Percentiles rank a stretch among this genome's conserved stretches.
phyloP scores from a whole-genome alignment of 2,888 invertebrate species.

The Pristionchus fissidentatus region DNA sequence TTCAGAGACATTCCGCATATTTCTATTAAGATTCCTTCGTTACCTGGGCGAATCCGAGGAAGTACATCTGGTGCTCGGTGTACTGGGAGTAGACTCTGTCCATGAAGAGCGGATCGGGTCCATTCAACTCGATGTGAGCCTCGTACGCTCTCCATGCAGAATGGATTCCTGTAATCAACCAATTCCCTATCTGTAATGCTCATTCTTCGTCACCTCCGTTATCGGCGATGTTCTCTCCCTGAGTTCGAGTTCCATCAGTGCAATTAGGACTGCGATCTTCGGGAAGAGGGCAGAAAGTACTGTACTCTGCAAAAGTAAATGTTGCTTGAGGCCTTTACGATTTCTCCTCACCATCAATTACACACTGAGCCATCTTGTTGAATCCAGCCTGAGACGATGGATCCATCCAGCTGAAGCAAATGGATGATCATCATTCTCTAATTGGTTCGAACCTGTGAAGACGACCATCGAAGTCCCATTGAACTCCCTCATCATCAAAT shows the following conservation, averaged over 20 bases:
- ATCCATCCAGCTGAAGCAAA: slow-evolving; percentile 64
- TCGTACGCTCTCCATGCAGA: slow-evolving; percentile 68
- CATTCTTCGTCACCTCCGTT: slow-evolving; percentile 76
- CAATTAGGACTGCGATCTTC: slow-evolving; percentile 60
- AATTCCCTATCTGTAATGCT: background rate
- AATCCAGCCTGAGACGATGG: slow-evolving; percentile 57
- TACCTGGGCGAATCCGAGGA: slow-evolving; percentile 69
- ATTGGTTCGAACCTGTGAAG: slow-evolving; percentile 53
- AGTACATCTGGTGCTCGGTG: slow-evolving; percentile 73
- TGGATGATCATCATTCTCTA: background rate
- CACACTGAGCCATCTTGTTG: slow-evolving; percentile 66
- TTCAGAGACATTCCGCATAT: background rate
- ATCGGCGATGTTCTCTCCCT: slow-evolving; percentile 80
- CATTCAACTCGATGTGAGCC: slow-evolving; percentile 60
- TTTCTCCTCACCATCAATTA: slow-evolving; percentile 52
- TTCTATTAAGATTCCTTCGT: background rate
- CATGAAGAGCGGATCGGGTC: slow-evolving; percentile 69
- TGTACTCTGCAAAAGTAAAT: slow-evolving; percentile 56
- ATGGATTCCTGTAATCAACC: slow-evolving; percentile 69
- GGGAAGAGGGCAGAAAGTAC: slow-evolving; percentile 63
- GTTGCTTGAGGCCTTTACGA: background rate
- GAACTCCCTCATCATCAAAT: slow-evolving; percentile 85
- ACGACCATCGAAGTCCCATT: slow-evolving; percentile 67
- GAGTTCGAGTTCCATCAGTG: slow-evolving; percentile 79
- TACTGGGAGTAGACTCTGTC: slow-evolving; percentile 64